These are phyloP conservation scores for Chunga burmeisteri DNA, from an alignment of 2,113 vertebrate species.

Conservation along the genomic window DNA sequence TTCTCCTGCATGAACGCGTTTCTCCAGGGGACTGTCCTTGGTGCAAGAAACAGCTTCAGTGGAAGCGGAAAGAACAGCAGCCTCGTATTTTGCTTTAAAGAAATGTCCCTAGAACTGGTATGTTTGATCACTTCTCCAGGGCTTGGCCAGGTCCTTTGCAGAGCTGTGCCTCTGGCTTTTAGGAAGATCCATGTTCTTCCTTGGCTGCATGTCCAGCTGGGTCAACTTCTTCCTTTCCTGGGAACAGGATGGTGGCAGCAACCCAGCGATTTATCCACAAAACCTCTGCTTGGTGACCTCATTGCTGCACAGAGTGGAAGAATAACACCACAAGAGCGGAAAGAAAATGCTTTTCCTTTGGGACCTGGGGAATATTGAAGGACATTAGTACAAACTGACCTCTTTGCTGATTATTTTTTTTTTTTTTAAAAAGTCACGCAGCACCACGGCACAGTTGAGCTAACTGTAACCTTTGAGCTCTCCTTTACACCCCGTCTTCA, in stretches of 20 bases:
- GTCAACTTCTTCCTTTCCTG: background rate
- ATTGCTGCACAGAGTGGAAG: background rate
- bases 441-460: background rate
- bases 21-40: background rate
- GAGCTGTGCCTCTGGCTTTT: background rate
- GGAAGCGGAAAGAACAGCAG: background rate
- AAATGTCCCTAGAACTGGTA: background rate
- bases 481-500: background rate
- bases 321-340: background rate
- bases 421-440: background rate
- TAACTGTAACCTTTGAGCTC: background rate
- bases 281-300: background rate
- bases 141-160: background rate
- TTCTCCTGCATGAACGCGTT: background rate
- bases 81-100: background rate
- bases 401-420: background rate
- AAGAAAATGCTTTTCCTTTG: background rate
- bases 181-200: background rate
- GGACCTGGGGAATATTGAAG: background rate
- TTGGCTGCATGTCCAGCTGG: background rate
- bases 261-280: background rate
- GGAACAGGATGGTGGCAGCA: background rate
- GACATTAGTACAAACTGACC: background rate
- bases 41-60: background rate
- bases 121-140: background rate